Base-by-base conservation (phyloP, 2,888 invertebrate genomes). In the Tethea ocularis region DNA sequence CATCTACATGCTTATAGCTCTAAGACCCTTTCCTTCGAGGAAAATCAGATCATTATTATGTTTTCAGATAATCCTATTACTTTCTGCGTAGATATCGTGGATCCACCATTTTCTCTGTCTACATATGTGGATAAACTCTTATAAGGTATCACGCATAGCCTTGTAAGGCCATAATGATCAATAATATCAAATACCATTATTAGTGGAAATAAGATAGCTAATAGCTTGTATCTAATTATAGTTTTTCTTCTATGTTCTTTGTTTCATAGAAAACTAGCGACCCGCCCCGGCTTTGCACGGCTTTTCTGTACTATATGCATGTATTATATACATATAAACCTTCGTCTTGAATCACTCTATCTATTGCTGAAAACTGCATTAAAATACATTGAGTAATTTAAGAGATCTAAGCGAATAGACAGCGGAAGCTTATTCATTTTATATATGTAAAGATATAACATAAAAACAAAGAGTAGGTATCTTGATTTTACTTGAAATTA, bases 41-140 rank as follows among this genome's bases (percentile, higher is more conserved):
- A 84, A 84, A 86, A 85, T 83, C 80, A 74, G 77, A 77, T 82
- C 78, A 79, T 86, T 84, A 87, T 85, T 83, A 79, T 79, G 78
- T 81, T 84, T 76, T 69, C 67, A 77, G 76, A 79, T 86, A 85
- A 86, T 86, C 83, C 75, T 68, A 80, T 85, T 83, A 83, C 79
- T 75, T 77, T 72, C 67, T 64, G 68, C 65, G 64, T 60, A 63
- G 63, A 58, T 67, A 64, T 61, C 59, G 61, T 61, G 66, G 68
- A 67, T 68, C 61, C 65, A 60, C 56, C 65, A 57, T 58, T 57
- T 63, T 59, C 23, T 23, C 17, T 67, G 60, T 59, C 33, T 51
- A 55, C 60, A 59, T 57, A 60, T 66, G 54, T 56, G 29, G 57
- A 54, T 22, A 17, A 51, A 60, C 57, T 58, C 52, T 57, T 61